A percentile compares a stretch with the other conserved stretches of the same genome.
Evolutionary conservation across 2,888 invertebrate genomes (phyloP).

Genomic region (Ophraella communa): DNA sequence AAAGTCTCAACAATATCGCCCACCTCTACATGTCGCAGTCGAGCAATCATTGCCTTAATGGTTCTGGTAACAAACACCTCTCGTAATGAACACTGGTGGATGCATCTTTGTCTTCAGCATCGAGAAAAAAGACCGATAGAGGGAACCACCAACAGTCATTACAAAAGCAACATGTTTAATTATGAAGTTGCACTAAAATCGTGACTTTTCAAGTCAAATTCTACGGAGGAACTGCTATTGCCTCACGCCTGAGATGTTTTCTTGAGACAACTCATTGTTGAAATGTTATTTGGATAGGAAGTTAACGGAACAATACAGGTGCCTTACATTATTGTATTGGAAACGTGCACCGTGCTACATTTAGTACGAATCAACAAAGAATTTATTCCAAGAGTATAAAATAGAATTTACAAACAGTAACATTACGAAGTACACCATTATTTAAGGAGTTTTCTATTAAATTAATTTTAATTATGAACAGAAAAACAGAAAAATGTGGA

Average conservation of each 20-base stretch:
- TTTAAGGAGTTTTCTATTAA: too few relatives aligned
- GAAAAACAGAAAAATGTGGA: too few relatives aligned
- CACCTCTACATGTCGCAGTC: slow-evolving; percentile 22
- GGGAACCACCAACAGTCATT: slow-evolving; percentile 35
- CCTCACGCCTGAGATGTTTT: slow-evolving; percentile 46
- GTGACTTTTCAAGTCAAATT: slow-evolving; percentile 58
- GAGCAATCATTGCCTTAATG: slow-evolving; percentile 48
- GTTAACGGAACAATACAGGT: slow-evolving; percentile 8
- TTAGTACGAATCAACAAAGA: too few relatives aligned
- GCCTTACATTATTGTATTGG: slow-evolving; percentile 3
- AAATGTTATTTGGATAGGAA: slow-evolving; percentile 10
- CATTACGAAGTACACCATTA: too few relatives aligned
- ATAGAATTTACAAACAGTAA: too few relatives aligned
- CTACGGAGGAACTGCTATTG: slow-evolving; percentile 44
- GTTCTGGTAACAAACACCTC: slow-evolving; percentile 47
- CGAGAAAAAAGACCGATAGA: slow-evolving; percentile 30
- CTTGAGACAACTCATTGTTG: slow-evolving; percentile 16
- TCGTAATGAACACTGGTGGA: slow-evolving; percentile 44
- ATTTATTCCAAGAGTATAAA: too few relatives aligned
- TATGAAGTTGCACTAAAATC: slow-evolving; percentile 58
- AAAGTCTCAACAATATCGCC: slow-evolving; percentile 13
- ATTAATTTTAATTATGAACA: too few relatives aligned
- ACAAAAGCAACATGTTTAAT: slow-evolving; percentile 55
- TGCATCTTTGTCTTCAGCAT: slow-evolving; percentile 35
- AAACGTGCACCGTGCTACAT: too few relatives aligned